Base-by-base conservation (phyloP, 2,113 vertebrate genomes). In the Hymenochirus boettgeri region DNA sequence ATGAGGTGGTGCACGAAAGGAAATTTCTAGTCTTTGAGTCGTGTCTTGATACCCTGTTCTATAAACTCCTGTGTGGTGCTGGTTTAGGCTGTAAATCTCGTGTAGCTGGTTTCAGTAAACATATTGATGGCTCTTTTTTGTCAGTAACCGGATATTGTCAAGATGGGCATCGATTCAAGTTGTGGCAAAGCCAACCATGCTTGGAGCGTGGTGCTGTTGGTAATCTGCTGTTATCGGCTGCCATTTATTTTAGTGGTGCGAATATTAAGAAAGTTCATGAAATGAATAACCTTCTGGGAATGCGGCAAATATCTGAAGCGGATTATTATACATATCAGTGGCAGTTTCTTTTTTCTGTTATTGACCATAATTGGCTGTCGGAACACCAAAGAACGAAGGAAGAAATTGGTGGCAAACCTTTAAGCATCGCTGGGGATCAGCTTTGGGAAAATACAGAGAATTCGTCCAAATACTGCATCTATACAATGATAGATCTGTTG, bases 11-110 rank as follows among this genome's bases (percentile, higher is more conserved):
- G 22, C 1, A 24, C 5, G 50, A 26, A 25, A 23, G 50, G 6
- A 52, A 52, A 25, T 52, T 52, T 12, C 15, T 52, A 8, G 50
- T 52, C 13, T 52, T 52, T 26, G 50, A 52, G 50, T 52, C 50
- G 2, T 52, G 50, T 17, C 15, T 52, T 11, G 50, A 52, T 52
- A 52, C 9, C 13, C 15, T 52, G 21, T 52, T 23, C 18, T 52
- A 25, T 25, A 52, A 52, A 25, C 21, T 52, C 22, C 2, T 13
- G 1, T 52, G 50, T 17, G 21, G 22, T 17, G 22, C 21, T 7
- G 50, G 19, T 1, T 11, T 52, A 52, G 22, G 24, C 50, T 26
- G 50, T 15, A 25, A 7, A 17, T 4, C 22, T 24, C 50, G 9
- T 15, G 22, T 52, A 1, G 22, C 2, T 5, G 13, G 24, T 13